phyloP scores from a whole-genome alignment of 2,113 vertebrate species.

The Ceuthmochares aereus region DNA sequence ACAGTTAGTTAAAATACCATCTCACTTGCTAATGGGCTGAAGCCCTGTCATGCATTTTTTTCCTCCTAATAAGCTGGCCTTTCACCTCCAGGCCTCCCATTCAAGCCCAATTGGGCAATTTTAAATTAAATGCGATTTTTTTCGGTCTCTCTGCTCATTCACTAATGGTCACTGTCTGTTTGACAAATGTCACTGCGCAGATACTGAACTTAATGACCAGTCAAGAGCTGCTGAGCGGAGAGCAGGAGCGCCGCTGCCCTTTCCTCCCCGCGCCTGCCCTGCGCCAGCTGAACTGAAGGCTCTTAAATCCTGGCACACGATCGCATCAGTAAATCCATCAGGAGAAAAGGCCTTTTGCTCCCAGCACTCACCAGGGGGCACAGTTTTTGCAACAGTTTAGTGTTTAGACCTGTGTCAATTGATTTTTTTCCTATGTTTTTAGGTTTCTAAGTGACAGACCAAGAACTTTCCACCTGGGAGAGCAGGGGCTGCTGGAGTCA shows the following conservation, averaged over 20 bases:
- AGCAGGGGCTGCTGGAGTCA: background rate
- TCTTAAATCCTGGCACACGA: background rate
- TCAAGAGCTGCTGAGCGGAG: background rate
- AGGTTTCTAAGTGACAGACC: background rate
- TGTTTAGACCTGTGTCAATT: background rate
- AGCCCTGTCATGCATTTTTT: background rate
- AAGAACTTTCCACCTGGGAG: background rate
- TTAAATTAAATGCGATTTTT: constrained; percentile 44
- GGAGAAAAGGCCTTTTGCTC: background rate
- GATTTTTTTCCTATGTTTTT: background rate
- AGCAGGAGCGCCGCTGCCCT: background rate
- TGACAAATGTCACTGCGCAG: constrained; percentile 35
- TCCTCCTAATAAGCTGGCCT: constrained; percentile 34
- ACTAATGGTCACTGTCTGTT: constrained; percentile 47
- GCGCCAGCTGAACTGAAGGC: background rate
- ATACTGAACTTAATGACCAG: constrained; percentile 37
- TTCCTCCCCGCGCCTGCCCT: background rate
- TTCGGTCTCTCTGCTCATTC: constrained; percentile 2
- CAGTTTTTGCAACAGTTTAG: background rate
- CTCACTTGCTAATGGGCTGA: background rate
- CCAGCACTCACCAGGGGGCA: background rate
- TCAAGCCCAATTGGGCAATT: constrained; percentile 49
- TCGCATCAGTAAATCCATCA: background rate
- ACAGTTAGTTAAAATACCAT: constrained; percentile 24
- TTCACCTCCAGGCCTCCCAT: constrained; percentile 52